These are phyloP conservation scores for Dryobota labecula DNA, from an alignment of 2,888 invertebrate species.

Conservation along the genomic window DNA sequence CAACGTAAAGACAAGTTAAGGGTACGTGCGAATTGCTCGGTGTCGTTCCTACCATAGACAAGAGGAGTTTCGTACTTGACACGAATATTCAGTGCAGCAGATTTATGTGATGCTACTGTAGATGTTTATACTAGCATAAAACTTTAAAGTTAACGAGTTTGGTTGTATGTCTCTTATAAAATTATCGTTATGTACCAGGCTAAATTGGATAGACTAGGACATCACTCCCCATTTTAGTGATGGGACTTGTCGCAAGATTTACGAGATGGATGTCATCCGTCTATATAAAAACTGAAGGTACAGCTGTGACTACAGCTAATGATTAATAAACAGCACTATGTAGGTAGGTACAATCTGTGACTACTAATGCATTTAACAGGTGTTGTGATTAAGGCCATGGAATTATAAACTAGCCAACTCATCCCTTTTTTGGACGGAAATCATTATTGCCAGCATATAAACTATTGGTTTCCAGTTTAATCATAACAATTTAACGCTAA, in stretches of 20 bases:
- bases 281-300: background rate
- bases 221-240: background rate
- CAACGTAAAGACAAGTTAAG: conserved; percentile 42
- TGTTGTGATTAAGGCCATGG: conserved; percentile 27
- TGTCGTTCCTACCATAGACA: conserved; percentile 46
- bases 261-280: conserved; percentile 19
- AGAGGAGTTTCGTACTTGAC: conserved; percentile 74
- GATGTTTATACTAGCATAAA: conserved; percentile 9
- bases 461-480: background rate
- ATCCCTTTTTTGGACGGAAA: background rate
- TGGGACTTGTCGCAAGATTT: conserved; percentile 18
- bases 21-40: conserved; percentile 23
- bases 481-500: background rate
- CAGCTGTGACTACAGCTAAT: conserved; percentile 15
- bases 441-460: background rate
- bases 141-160: conserved; percentile 22
- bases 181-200: conserved; percentile 11
- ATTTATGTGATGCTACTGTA: conserved; percentile 57
- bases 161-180: conserved; percentile 15
- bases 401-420: conserved; percentile 3
- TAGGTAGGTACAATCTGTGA: conserved; percentile 20
- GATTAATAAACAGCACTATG: conserved; percentile 30
- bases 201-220: conserved; percentile 8
- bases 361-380: conserved; percentile 41
- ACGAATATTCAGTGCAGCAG: conserved; percentile 70